phyloP scores from a whole-genome alignment of 2,113 vertebrate species.

The Hydrolagus affinis region DNA sequence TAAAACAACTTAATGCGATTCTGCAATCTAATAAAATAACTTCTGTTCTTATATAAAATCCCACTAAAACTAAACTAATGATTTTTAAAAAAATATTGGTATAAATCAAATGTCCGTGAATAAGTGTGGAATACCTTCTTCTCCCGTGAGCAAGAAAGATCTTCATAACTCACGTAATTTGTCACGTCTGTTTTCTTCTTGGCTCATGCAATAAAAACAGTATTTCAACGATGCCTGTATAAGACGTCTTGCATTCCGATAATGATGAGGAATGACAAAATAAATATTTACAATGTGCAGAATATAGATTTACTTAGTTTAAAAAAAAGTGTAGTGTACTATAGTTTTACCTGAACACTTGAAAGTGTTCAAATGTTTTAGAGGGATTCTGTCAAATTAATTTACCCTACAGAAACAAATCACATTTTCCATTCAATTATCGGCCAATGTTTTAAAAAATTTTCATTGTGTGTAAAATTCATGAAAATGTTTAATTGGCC shows the following conservation, averaged over 20 bases:
- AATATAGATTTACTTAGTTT: not conserved
- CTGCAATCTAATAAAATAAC: not conserved
- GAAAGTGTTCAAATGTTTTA: not conserved
- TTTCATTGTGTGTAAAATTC: not conserved
- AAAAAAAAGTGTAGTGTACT: no score
- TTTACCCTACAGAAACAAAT: not conserved
- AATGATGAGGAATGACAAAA: not conserved
- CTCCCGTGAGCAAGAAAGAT: not conserved
- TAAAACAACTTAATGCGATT: not conserved
- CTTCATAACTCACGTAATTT: not conserved
- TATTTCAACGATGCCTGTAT: not conserved
- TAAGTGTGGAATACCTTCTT: not conserved
- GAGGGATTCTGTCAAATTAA: not conserved
- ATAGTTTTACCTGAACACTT: no score
- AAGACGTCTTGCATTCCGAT: not conserved
- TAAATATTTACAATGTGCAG: not conserved
- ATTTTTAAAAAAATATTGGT: conserved; percentile 9
- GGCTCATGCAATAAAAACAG: not conserved
- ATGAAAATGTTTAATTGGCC: not conserved
- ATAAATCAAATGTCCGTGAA: not conserved
- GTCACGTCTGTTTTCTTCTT: conserved; percentile 6
- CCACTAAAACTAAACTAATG: not conserved
- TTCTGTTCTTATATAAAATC: not conserved
- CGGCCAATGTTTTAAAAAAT: not conserved
- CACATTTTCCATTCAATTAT: not conserved